These are phyloP conservation scores for Sarcophaga peregrina DNA, from an alignment of 1,140 invertebrate species.

Conservation along the genomic window DNA sequence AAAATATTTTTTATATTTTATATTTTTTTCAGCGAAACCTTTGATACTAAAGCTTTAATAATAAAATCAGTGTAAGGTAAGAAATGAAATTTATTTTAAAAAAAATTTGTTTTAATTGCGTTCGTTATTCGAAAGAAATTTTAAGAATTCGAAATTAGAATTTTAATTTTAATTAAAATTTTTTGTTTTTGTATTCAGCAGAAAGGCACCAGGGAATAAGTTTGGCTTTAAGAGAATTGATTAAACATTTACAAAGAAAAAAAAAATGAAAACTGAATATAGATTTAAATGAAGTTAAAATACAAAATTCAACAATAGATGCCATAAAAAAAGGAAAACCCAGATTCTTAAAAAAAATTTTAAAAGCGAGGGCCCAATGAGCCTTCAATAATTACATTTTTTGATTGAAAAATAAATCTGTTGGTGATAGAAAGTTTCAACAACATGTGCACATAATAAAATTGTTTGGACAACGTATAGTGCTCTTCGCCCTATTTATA, in stretches of 20 bases:
- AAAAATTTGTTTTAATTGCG: background rate
- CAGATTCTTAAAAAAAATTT: no score
- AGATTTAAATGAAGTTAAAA: no score
- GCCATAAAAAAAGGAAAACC: background rate
- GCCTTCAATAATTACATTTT: no score
- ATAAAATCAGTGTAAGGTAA: background rate
- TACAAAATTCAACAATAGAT: background rate
- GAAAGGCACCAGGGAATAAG: constrained; percentile 31
- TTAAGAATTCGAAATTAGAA: constrained; percentile 26
- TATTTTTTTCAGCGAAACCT: constrained; percentile 39
- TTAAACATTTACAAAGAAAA: no score
- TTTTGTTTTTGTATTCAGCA: background rate
- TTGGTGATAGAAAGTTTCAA: no score
- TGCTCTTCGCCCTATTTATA: no score
- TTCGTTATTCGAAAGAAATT: background rate
- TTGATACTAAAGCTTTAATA: constrained; percentile 38
- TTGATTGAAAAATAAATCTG: no score
- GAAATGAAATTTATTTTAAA: background rate
- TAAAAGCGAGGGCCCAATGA: no score
- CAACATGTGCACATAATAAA: no score
- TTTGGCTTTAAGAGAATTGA: background rate
- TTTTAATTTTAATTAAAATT: background rate
- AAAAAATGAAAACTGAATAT: background rate
- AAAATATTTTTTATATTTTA: constrained; percentile 12
- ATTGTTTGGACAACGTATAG: no score